Conservation (phyloP, 2,888 invertebrate species). For the Nomada fabriciana region DNA sequence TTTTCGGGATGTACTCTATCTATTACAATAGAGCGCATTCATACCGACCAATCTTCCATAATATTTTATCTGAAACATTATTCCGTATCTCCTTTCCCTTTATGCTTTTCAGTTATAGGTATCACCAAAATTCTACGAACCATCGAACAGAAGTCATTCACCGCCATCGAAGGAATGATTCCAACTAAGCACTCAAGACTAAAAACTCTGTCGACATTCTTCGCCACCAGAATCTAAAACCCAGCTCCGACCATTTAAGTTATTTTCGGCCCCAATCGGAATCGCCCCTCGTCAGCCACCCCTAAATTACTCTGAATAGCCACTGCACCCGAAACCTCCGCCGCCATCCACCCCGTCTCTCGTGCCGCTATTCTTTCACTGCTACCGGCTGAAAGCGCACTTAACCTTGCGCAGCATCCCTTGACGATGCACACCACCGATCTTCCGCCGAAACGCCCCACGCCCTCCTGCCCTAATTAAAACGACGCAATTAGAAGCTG, state of each 20-base stretch:
- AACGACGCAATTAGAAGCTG: constrained; percentile 1
- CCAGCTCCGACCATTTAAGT: too few species aligned
- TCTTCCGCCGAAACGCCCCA: background rate
- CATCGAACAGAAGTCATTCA: too few species aligned
- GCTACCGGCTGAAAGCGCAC: background rate
- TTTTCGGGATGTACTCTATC: constrained; percentile 20
- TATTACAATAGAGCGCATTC: constrained; percentile 13
- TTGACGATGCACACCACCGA: background rate
- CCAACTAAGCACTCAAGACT: background rate
- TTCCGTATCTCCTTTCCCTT: background rate
- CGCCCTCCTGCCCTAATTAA: background rate
- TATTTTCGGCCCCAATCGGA: too few species aligned
- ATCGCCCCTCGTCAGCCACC: background rate
- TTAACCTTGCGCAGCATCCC: constrained; percentile 18
- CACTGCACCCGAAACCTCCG: background rate
- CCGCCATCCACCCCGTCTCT: background rate
- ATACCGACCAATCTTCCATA: constrained; percentile 18
- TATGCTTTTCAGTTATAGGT: too few species aligned
- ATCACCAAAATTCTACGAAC: too few species aligned
- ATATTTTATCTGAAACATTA: constrained; percentile 13
- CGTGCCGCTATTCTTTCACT: background rate
- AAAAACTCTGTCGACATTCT: background rate
- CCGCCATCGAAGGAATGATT: too few species aligned
- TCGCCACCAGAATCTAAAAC: background rate
- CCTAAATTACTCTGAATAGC: background rate